Base-by-base conservation (phyloP, 2,797 vertebrate species). In the Euthynnus affinis region DNA sequence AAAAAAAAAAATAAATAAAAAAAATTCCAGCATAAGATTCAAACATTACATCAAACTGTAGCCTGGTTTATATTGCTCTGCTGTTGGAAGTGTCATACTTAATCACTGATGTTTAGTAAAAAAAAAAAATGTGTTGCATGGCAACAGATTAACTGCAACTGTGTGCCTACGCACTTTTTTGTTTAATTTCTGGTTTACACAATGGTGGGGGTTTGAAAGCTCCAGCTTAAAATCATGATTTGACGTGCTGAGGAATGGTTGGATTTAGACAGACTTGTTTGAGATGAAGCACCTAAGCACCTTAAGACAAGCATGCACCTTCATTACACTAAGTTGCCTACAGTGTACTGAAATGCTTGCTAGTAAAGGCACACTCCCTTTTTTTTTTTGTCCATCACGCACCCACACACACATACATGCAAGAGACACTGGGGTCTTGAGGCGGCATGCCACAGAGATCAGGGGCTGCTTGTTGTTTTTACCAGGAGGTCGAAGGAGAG, bases 401-500 rank as follows among this genome's bases (percentile, higher is more conserved):
- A 74, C 60, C 32, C 71, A 58, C 76, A 72, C 85, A 73, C 74
- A 67, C 57, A 71, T 14, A 27, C 62, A 74, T 4, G 56, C 37
- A 29, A 37, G 44, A 87, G 70, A 85, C 83, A 18, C 27, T 15
- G 53, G 69, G 69, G 74, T 91, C 87, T 87, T 76, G 73, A 90
- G 85, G 87, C 86, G 46, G 89, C 89, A 74, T 91, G 92, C 93
- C 91, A 78, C 88, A 81, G 86, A 93, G 91, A 94, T 93, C 93
- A 93, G 91, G 91, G 82, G 72, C 88, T 83, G 88, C 88, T 88
- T 94, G 93, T 93, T 94, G 93, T 93, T 93, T 93, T 95, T 93
- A 94, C 89, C 87, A 89, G 76, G 56, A 87, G 95, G 94, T 95
- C 88, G 78, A 76, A 74, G 80, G 63, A 90, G 88, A 94, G 94